Evolutionary conservation across 2,797 vertebrate species (phyloP).

Genomic region (Buceros bicornis): DNA sequence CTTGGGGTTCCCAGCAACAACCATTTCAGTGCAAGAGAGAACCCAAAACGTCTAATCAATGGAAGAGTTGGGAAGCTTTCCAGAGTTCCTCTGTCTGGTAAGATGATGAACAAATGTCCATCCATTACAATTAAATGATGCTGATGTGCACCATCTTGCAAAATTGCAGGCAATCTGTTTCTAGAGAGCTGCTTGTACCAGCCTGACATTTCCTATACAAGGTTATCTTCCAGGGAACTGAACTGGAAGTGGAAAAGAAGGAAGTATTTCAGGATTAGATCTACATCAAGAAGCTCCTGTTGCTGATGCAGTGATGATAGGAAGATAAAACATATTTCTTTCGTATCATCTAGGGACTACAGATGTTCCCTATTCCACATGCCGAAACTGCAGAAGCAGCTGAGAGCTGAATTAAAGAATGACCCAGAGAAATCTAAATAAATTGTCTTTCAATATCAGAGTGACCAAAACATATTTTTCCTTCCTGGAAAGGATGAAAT

Average conservation of each 20-base stretch:
- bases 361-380: slow-evolving; percentile 35
- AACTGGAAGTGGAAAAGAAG: slow-evolving; percentile 41
- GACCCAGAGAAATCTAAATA: slow-evolving; percentile 16
- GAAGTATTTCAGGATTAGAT: slow-evolving; percentile 52
- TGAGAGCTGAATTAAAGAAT: slow-evolving; percentile 5
- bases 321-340: slow-evolving; percentile 48
- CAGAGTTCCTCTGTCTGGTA: not conserved
- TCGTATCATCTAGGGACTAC: slow-evolving; percentile 35
- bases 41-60: not conserved
- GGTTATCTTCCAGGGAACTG: slow-evolving; percentile 38
- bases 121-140: not conserved
- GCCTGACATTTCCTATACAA: slow-evolving; percentile 59
- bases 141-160: not conserved
- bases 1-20: not conserved
- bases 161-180: not conserved
- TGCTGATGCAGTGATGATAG: slow-evolving; percentile 55
- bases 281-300: slow-evolving; percentile 61
- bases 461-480: not conserved
- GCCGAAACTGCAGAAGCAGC: slow-evolving; percentile 29
- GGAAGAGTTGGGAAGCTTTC: not conserved
- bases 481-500: slow-evolving; percentile 20
- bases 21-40: not conserved
- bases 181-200: slow-evolving; percentile 26
- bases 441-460: not conserved
- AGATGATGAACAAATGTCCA: not conserved